Base-by-base conservation (phyloP, 2,797 vertebrate species). In the Pseudomugil tenellus region DNA sequence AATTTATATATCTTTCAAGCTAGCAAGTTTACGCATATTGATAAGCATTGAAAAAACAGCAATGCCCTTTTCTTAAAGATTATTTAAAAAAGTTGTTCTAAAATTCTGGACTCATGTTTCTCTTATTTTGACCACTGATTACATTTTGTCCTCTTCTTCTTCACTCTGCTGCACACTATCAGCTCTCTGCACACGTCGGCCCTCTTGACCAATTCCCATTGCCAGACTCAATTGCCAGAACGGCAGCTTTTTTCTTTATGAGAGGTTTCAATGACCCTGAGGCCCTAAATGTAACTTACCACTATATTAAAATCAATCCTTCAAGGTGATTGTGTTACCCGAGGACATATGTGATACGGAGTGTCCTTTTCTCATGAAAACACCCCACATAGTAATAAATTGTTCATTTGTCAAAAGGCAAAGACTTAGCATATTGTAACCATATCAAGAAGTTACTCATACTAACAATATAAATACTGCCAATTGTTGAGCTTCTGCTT, bases 291-390 rank as follows among this genome's bases (percentile, higher is more conserved):
- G 68, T 34, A 65, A 80, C 73, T 53, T 39, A 14, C 72, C 34
- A 6, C 74, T 70, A 21, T 63, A 74, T 84, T 70, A 70, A 64
- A 78, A 89, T 91, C 85, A 81, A 83, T 89, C 76, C 74, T 77
- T 74, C 71, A 70, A 29, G n/a, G 72, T 72, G 72, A 80, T 58
- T 53, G 79, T 64, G 3, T 1, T 21, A 74, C 84, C 77, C 39
- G 34, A 9, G 74, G 88, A 63, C 72, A 68, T 51, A 11, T 64
- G 64, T 75, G 73, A 80, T 79, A 70, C 81, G 58, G 61, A 84
- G 72, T 84, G 39, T 41, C 39, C 16, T 12, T 19, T 35, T 43
- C 19, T 43, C 8, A n/a, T 19, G 77, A 59, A 23, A 26, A 52
- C 9, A 13, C 6, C 17, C n/a, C n/a, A 3, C 9, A 59, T 58